A percentile compares a stretch with the other conserved stretches of the same genome.
These are phyloP conservation scores for Polia nebulosa DNA, from an alignment of 2,888 invertebrate genomes.

Conservation along the genomic window DNA sequence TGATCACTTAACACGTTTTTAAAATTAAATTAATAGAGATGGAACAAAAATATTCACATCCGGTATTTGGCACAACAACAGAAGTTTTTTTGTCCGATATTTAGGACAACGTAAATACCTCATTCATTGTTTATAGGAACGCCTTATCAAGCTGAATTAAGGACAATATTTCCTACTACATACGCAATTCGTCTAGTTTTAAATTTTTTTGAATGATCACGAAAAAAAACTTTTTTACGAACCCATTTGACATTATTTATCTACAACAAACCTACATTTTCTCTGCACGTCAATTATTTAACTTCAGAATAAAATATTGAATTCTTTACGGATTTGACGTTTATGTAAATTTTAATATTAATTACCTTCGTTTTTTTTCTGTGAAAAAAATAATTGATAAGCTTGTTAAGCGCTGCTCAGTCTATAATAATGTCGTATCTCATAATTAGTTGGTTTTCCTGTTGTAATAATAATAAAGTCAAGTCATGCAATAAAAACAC, in stretches of 20 bases:
- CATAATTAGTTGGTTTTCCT: slow-evolving; percentile 62
- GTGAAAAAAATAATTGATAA: slow-evolving; percentile 60
- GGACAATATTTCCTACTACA: slow-evolving; percentile 15
- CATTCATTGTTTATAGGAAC: neutral
- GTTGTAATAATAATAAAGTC: slow-evolving; percentile 58
- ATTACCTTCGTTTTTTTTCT: slow-evolving; percentile 48
- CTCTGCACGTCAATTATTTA: slow-evolving; percentile 8
- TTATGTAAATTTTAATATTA: slow-evolving; percentile 57
- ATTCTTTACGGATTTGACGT: slow-evolving; percentile 46
- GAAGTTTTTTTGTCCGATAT: slow-evolving; percentile 4
- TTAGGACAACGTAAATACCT: neutral
- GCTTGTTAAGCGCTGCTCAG: slow-evolving; percentile 58
- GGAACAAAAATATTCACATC: slow-evolving; percentile 9
- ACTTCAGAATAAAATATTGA: slow-evolving; percentile 38
- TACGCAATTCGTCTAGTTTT: neutral
- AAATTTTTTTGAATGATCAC: slow-evolving; percentile 6
- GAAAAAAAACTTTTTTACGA: slow-evolving; percentile 1
- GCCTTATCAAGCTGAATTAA: slow-evolving; percentile 30
- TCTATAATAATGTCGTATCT: slow-evolving; percentile 64
- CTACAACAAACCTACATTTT: slow-evolving; percentile 6
- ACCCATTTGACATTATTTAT: slow-evolving; percentile 3
- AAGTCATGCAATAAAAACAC: slow-evolving; percentile 62
- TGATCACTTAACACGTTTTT: slow-evolving; percentile 45
- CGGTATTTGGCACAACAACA: slow-evolving; percentile 9
- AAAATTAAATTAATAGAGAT: slow-evolving; percentile 38